A percentile compares a stretch with the other conserved stretches of the same genome.
Evolutionary conservation across 2,888 invertebrate genomes (phyloP).

Genomic region (Mellilla xanthometata): DNA sequence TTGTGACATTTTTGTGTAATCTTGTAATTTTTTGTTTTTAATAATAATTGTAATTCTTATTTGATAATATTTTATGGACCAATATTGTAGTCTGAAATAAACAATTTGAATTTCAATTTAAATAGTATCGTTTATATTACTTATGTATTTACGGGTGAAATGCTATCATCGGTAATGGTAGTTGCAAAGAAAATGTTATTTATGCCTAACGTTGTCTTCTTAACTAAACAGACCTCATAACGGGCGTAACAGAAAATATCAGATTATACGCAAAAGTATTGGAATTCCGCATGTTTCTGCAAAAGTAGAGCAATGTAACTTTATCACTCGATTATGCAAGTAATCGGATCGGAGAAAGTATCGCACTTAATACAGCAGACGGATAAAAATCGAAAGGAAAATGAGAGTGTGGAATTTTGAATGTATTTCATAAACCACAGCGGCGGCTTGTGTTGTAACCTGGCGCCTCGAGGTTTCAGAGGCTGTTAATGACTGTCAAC

Average conservation of each 20-base stretch:
- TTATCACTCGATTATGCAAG: constrained; percentile 53
- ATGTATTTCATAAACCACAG: constrained; percentile 58
- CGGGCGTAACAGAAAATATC: constrained; percentile 3
- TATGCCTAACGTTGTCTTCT: too few relatives aligned
- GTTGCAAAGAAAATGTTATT: too few relatives aligned
- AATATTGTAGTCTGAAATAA: too few relatives aligned
- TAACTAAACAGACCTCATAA: too few relatives aligned
- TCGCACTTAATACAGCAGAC: constrained; percentile 57
- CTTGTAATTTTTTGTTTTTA: too few relatives aligned
- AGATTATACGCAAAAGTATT: constrained; percentile 24
- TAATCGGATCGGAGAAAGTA: constrained; percentile 76
- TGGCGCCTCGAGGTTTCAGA: constrained; percentile 43
- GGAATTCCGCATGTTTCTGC: constrained; percentile 45
- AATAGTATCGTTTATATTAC: too few relatives aligned
- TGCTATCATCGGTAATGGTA: too few relatives aligned
- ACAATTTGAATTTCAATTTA: too few relatives aligned
- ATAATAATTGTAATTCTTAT: too few relatives aligned
- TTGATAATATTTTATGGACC: too few relatives aligned
- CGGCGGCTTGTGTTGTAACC: constrained; percentile 45
- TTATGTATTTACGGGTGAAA: too few relatives aligned
- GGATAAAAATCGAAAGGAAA: constrained; percentile 66
- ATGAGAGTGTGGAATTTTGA: constrained; percentile 68
- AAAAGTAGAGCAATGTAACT: constrained; percentile 51
- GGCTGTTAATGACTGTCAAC: constrained; percentile 48
- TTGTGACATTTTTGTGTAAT: too few relatives aligned